Evolutionary conservation across 2,797 vertebrate genomes (phyloP).

Genomic region (Notolabrus celidotus): DNA sequence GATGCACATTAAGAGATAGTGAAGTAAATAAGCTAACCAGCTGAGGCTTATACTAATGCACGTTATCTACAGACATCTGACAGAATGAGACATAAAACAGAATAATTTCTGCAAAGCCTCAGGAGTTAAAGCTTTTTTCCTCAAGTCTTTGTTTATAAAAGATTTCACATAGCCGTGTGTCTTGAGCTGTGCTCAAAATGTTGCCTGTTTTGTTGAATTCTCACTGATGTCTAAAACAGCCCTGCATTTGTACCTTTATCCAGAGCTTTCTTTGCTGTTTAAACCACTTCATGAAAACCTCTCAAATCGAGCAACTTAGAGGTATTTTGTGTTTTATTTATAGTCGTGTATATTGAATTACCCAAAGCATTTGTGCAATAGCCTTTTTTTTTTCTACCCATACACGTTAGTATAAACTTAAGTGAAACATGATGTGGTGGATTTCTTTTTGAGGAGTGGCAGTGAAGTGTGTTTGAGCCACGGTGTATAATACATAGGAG

Average conservation of each 20-base stretch:
- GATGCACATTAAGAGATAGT: constrained; percentile 27
- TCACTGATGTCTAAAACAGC: constrained; percentile 2
- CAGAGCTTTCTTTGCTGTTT: constrained; percentile 18
- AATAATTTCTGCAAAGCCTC: constrained; percentile 25
- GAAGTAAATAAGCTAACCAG: constrained; percentile 29
- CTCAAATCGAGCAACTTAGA: constrained; percentile 3
- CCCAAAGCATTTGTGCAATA: constrained; percentile 44
- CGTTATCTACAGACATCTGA: constrained; percentile 33
- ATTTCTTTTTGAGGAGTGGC: constrained; percentile 48
- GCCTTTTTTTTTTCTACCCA: constrained; percentile 24
- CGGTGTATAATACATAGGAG: constrained; percentile 55
- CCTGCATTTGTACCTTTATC: constrained; percentile 8
- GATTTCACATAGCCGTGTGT: constrained; percentile 12
- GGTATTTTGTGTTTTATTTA: constrained; percentile 47
- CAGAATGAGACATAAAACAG: constrained; percentile 39
- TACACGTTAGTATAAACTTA: constrained; percentile 41
- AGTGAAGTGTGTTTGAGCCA: constrained; percentile 47
- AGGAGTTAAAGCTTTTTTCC: constrained; percentile 5
- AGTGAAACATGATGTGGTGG: constrained; percentile 70
- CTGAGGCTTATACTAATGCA: not conserved
- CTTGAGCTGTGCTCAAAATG: constrained; percentile 12
- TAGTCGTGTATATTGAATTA: constrained; percentile 49
- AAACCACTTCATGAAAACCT: constrained; percentile 22
- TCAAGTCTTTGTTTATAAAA: constrained; percentile 27
- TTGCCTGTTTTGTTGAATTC: constrained; percentile 3